Conservation (phyloP, 2,797 vertebrate species). For the Tauraco hartlaubi region DNA sequence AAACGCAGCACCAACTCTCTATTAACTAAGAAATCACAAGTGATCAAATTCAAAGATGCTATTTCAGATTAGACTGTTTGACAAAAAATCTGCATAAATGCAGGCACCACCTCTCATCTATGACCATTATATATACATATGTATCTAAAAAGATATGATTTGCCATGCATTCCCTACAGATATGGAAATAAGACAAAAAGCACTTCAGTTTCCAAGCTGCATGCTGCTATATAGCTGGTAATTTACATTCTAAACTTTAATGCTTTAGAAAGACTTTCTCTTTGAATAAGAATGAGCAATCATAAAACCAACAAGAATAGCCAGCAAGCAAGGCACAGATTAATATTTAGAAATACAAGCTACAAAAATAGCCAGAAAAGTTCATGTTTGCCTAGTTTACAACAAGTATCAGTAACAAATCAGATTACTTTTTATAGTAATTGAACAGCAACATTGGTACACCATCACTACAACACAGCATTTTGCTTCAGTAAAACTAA, state of each 20-base stretch:
- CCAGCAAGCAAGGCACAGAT: background rate
- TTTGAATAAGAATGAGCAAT: constrained; percentile 8
- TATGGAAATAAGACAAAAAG: background rate
- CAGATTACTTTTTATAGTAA: background rate
- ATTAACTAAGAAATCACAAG: background rate
- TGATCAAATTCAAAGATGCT: background rate
- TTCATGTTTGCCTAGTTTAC: background rate
- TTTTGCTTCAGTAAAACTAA: background rate
- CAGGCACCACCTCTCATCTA: background rate
- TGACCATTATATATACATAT: background rate
- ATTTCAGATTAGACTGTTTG: background rate
- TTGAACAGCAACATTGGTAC: background rate
- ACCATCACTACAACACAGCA: background rate
- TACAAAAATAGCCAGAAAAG: background rate
- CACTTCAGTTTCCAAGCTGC: background rate
- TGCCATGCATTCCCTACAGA: background rate
- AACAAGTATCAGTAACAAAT: background rate
- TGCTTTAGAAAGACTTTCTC: background rate
- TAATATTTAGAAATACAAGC: background rate
- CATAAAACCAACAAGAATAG: background rate
- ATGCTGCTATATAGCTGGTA: background rate
- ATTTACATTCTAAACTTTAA: background rate
- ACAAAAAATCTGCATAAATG: background rate
- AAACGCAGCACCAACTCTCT: background rate
- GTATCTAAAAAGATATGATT: background rate